Base-by-base conservation (phyloP, 2,113 vertebrate genomes). In the Chloropsis cyanopogon region DNA sequence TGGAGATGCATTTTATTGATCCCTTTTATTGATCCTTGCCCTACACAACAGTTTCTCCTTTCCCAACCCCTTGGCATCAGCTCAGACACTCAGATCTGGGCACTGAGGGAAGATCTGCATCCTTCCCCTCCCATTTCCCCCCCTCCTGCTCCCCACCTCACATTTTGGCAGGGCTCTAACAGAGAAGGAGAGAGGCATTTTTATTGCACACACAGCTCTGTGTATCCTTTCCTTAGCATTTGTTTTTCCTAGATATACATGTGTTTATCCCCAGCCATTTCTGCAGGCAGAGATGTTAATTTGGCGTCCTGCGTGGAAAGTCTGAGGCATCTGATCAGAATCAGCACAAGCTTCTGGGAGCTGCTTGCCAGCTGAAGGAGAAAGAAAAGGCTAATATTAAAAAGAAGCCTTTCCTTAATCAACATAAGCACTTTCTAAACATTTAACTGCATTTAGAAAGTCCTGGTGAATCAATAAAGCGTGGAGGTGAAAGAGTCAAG, bases 241-340 rank as follows among this genome's bases (percentile, higher is more conserved):
- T 91, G 72, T 94, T 88, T 92, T 95, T 95, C 91, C 96, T 96
- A 87, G 87, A 87, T 89, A 39, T 86, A 75, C 70, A 76, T 64
- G 82, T 57, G 15, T 63, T 90, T 92, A 82, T 93, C 88, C 91
- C 47, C 92, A 81, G 82, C 69, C 89, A 33, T 72, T 96, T 89
- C 92, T 90, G 29, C 72, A 80, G 77, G 50, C 56, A 78, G 81
- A 75, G 95, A 93, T 89, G 93, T 94, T 73, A 35, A 72, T 94
- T 93, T 97, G 97, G 97, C 97, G 33, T 88, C 73, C 12, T 35
- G 2, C 2, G 6, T 92, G 97, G 96, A 97, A 97, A 97, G 56
- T 96, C 93, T 97, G 92, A 97, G 94, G 85, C 94, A 68, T 91
- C 86, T 69, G 95, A 95, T 93, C 84, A 83, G 82, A 91, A 95